A percentile compares a stretch with the other conserved stretches of the same genome.
These are phyloP conservation scores for Xestia c-nigrum DNA, from an alignment of 2,888 invertebrate species.

Conservation along the genomic window DNA sequence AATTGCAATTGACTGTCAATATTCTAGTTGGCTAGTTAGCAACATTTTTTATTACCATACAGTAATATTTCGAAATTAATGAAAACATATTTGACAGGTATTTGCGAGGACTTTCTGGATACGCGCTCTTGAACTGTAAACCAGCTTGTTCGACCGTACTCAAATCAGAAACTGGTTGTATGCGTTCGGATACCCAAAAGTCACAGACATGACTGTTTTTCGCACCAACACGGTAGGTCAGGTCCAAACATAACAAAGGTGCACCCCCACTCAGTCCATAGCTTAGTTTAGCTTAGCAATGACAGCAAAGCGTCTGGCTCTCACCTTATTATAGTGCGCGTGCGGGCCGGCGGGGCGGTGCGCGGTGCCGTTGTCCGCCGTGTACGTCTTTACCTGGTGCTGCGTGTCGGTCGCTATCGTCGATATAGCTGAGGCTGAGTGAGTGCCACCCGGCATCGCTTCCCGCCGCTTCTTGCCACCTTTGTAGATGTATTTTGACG, in stretches of 20 bases:
- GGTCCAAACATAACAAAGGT: not conserved
- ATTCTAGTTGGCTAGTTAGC: too few relatives aligned
- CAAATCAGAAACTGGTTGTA: not conserved
- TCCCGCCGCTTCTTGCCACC: constrained; percentile 88
- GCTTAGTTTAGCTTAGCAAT: constrained; percentile 68
- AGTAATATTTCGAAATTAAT: too few relatives aligned
- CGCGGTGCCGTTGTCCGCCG: constrained; percentile 97
- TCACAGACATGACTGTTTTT: not conserved
- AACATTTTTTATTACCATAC: too few relatives aligned
- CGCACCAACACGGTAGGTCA: not conserved
- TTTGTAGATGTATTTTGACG: constrained; percentile 87
- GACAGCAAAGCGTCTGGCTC: constrained; percentile 87
- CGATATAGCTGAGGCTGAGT: constrained; percentile 87
- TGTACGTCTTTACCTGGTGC: constrained; percentile 98
- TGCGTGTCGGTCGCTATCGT: constrained; percentile 92
- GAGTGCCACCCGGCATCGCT: constrained; percentile 74
- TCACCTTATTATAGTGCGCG: constrained; percentile 98
- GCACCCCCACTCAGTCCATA: constrained; percentile 20
- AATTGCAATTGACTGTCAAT: too few relatives aligned
- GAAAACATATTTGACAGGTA: too few relatives aligned
- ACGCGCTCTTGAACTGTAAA: too few relatives aligned
- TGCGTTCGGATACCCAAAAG: not conserved
- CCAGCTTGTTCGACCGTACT: not conserved
- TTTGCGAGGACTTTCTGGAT: too few relatives aligned
- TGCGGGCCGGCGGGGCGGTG: constrained; percentile 94